Percentiles rank a stretch among this genome's conserved stretches.
These are phyloP conservation scores for Saxidomus purpurata DNA, from an alignment of 1,140 invertebrate species.

Conservation along the genomic window DNA sequence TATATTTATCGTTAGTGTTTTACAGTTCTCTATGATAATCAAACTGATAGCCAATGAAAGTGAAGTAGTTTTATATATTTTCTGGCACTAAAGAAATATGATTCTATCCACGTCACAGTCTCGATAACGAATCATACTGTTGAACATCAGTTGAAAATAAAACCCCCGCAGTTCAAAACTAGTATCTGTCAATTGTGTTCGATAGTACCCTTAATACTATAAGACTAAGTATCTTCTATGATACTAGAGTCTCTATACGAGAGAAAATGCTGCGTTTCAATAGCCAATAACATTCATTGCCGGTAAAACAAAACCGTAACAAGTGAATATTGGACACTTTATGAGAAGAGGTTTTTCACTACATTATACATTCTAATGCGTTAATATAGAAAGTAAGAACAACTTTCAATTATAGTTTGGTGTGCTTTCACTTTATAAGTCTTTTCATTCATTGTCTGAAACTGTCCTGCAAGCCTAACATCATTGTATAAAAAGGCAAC, in stretches of 20 bases:
- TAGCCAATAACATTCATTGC: neutral
- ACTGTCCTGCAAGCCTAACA: neutral
- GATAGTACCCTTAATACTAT: neutral
- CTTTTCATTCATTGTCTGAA: too few relatives aligned
- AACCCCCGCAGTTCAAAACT: neutral
- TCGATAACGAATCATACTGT: constrained; percentile 29
- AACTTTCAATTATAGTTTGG: too few relatives aligned
- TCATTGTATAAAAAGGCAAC: too few relatives aligned
- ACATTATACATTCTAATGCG: too few relatives aligned
- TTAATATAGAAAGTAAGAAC: too few relatives aligned
- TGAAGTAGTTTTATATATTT: constrained; percentile 26
- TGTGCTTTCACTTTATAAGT: too few relatives aligned
- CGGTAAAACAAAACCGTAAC: constrained; percentile 10
- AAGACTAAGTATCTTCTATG: neutral
- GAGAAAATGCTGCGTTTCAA: neutral
- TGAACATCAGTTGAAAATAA: neutral
- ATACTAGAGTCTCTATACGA: neutral
- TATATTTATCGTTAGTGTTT: neutral
- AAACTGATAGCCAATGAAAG: neutral
- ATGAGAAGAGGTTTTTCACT: too few relatives aligned
- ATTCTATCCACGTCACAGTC: constrained; percentile 25
- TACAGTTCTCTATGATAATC: neutral
- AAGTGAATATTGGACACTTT: too few relatives aligned
- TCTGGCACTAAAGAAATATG: constrained; percentile 21
- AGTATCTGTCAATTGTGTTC: neutral